Conservation (phyloP, 2,888 invertebrate genomes). For the Ganaspis brasiliensis region DNA sequence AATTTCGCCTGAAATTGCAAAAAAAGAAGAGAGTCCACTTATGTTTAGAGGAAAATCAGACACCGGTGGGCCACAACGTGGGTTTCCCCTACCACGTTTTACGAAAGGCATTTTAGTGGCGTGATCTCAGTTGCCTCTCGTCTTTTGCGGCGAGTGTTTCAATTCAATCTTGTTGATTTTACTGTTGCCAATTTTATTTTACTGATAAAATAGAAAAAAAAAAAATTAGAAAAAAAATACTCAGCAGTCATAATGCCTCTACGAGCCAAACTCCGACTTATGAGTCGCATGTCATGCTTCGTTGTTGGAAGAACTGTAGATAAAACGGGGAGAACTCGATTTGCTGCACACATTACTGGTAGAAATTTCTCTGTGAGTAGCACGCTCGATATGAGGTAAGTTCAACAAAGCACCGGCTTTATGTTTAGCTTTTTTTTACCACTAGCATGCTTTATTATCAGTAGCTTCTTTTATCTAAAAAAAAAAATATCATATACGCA, state of each 20-base stretch:
- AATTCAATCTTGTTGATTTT: not conserved
- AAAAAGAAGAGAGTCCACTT: not conserved
- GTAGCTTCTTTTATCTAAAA: not conserved
- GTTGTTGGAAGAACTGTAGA: constrained; percentile 49
- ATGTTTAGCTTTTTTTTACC: not conserved
- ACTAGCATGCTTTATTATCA: not conserved
- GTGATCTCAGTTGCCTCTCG: constrained; percentile 64
- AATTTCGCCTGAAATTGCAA: not conserved
- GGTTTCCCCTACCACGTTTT: constrained; percentile 28
- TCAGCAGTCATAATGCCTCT: constrained; percentile 66
- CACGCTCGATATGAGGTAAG: constrained; percentile 72
- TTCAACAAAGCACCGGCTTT: not conserved
- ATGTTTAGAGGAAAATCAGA: not conserved
- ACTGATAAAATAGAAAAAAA: not conserved
- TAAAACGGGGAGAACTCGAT: constrained; percentile 51
- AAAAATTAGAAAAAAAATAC: too few relatives aligned
- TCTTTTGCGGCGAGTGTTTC: constrained; percentile 57
- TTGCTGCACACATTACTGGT: constrained; percentile 58
- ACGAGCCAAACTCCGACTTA: constrained; percentile 67
- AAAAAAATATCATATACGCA: not conserved
- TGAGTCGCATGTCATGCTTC: constrained; percentile 52
- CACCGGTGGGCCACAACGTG: constrained; percentile 1
- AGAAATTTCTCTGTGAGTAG: constrained; percentile 70
- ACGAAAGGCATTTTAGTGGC: constrained; percentile 29
- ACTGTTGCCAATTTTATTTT: not conserved